Base-by-base conservation (phyloP, 2,797 vertebrate species). In the Cottoperca gobio region DNA sequence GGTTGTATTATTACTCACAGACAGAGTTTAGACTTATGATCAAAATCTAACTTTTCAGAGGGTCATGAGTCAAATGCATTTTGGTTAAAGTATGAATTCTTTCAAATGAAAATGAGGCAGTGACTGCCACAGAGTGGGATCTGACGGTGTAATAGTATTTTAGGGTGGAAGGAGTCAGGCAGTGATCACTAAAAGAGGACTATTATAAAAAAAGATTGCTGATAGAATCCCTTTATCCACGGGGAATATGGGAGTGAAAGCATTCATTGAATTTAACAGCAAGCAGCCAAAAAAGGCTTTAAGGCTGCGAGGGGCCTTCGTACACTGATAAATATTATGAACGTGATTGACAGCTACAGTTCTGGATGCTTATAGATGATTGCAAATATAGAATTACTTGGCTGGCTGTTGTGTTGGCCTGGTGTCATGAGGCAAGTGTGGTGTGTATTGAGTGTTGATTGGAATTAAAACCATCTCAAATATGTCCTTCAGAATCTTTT, bases 271-370 rank as follows among this genome's bases (percentile, higher is more conserved):
- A 70, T 81, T 70, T 70, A 35, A 61, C 42, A 40, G 37, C n/a
- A 50, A 71, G 35, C n/a, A 33, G 54, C 21, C 46, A 31, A 48
- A 60, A 65, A 21, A 31, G 1, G 5, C 2, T 76, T 73, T 53
- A 58, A 50, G 54, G 31, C 53, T 49, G 45, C 28, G 16, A 68
- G 23, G 14, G 49, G 70, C 28, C 76, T 77, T 85, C 84, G 39
- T 67, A 73, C 50, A 17, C n/a, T 35, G 42, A 55, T 64, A 70
- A 73, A 61, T 70, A 52, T 54, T 80, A 65, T 43, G 28, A 63
- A 70, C 79, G 49, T 82, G 82, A 88, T 78, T 89, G 87, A 82
- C 62, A 1, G 62, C 21, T 46, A 70, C 52, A 76, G 46, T 31
- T 71, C 83, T 66, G 54, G 74, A 72, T 14, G 14, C 19, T 54